Base-by-base conservation (phyloP, 1,140 invertebrate species). In the Daktulosphaira vitifoliae region DNA sequence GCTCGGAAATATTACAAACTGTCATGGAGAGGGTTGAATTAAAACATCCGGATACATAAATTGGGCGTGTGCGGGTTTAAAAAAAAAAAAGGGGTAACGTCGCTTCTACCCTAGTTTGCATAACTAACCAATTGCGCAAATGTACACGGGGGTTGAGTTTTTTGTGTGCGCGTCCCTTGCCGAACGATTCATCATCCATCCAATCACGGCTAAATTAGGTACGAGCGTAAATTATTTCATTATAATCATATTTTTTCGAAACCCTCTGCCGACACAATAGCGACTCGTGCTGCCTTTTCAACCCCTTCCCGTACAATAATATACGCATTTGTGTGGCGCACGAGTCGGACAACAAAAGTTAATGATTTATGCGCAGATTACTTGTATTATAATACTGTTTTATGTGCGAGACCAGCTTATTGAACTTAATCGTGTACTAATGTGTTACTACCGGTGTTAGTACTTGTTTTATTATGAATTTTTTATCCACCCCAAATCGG, bases 51-150 rank as follows among this genome's bases (percentile, higher is more conserved):
- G 29, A 33, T 33, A 33, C 13, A 29, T 46, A 46, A 29, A 33
- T 62, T 48, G 56, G 56, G 56, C 56, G 56, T 62, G 56, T 48
- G 13, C 2, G 42, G 16, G 42, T 62, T 62, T 29, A 62, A 33
- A 33, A 33, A 33, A 33, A 33, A 33, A 62, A 62, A 62, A 48
- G 42, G 48, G 56, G 56, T 62, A 62, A 39, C 56, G 39, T 62
- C 39, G 20, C 11, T 20, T 9, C 25, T 4, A 62, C 56, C 56
- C 56, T 62, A 22, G 39, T 62, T 62, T 62, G 56, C 56, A 62
- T 62, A 62, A 62, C 56, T 62, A 62, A 62, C 56, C 56, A 62
- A 62, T 62, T 62, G 56, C 56, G n/a, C n/a, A 26, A 62, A 48
- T 29, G 25, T 62, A 33, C 56, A 22, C 18, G 39, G 42, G 42